Evolutionary conservation across 1,140 invertebrate genomes (phyloP), one percentile per base, ranked within the genome.

Genomic region (Drosophila burlai): DNA sequence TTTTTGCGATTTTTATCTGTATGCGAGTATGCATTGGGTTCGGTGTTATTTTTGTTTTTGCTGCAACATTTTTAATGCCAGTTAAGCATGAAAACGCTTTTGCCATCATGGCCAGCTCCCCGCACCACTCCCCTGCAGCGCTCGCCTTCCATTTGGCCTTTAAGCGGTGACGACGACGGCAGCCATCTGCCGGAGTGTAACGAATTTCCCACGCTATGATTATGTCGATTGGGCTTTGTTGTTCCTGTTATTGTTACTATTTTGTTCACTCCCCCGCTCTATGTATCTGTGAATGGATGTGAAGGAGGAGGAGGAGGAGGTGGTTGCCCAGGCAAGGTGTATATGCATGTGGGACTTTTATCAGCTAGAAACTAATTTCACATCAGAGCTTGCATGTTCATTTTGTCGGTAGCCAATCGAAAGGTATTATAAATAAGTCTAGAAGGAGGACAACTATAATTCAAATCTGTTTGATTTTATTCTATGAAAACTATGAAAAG

Each of bases 131-230:
- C 40, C 29, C 54, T 66, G 62, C 36, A 73, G 80, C 49, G 68
- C 50, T 55, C 64, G 64, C 31, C 57, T 54, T 47, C 55, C 74
- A 66, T 75, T 85, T 90, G 85, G 75, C 85, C 85, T 90, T 85
- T 85, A 76, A 81, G 54, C 66, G 55, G 64, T 69, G 43, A 71
- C 55, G 43, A 60, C 82, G 78, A 78, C 79, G 73, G 59, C 57
- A 52, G 52, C 80, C 91, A 92, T 90, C 86, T 92, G 91, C 74
- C 72, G 52, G 67, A 82, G 83, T 81, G 76, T 79, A 91, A 92
- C 81, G 87, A 92, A 92, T 92, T 92, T 92, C 91, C 69, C 91
- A 92, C 91, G 91, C 69, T 82, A 87, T 92, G 91, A 92, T 92
- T 92, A 92, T 91, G 83, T 89, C 87, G 84, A 83, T 90, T 85